Percentiles rank a stretch among this genome's conserved stretches.
phyloP scores from a whole-genome alignment of 2,888 invertebrate genomes.

The Tinea trinotella region DNA sequence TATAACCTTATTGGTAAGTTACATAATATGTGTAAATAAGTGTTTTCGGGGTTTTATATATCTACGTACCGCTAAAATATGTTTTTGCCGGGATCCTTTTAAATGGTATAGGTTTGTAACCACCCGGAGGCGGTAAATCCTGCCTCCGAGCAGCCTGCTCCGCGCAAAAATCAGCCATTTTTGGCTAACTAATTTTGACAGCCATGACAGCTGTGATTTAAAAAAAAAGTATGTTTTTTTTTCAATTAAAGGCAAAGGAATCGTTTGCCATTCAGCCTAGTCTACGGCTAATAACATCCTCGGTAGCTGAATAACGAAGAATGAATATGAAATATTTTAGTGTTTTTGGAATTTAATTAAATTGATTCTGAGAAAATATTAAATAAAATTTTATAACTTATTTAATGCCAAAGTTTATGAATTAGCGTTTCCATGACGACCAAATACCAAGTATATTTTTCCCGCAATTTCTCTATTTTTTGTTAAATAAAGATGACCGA shows the following conservation, averaged over 20 bases:
- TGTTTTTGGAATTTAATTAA: too few relatives aligned
- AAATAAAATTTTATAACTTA: too few relatives aligned
- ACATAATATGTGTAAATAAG: slow-evolving; percentile 43
- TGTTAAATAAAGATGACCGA: slow-evolving; percentile 27
- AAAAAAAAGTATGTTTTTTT: too few relatives aligned
- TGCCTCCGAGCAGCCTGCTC: slow-evolving; percentile 65
- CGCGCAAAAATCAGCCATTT: slow-evolving; percentile 41
- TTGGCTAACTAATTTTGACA: slow-evolving; percentile 22
- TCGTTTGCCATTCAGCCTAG: too few relatives aligned
- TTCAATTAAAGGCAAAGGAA: too few relatives aligned
- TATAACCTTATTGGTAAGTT: slow-evolving; percentile 43
- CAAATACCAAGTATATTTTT: too few relatives aligned
- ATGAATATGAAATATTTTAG: too few relatives aligned
- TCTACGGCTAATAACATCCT: too few relatives aligned
- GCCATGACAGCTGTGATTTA: neutral
- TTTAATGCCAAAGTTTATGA: too few relatives aligned
- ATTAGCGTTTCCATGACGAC: neutral
- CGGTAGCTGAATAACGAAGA: too few relatives aligned
- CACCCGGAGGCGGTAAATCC: slow-evolving; percentile 95
- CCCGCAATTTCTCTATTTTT: too few relatives aligned
- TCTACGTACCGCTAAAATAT: slow-evolving; percentile 76
- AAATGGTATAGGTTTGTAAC: slow-evolving; percentile 84
- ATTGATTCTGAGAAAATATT: too few relatives aligned
- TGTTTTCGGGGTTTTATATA: neutral
- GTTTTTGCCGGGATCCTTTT: slow-evolving; percentile 80